These are phyloP conservation scores for Cheilosia vernalis DNA, from an alignment of 2,888 invertebrate species.

Conservation along the genomic window DNA sequence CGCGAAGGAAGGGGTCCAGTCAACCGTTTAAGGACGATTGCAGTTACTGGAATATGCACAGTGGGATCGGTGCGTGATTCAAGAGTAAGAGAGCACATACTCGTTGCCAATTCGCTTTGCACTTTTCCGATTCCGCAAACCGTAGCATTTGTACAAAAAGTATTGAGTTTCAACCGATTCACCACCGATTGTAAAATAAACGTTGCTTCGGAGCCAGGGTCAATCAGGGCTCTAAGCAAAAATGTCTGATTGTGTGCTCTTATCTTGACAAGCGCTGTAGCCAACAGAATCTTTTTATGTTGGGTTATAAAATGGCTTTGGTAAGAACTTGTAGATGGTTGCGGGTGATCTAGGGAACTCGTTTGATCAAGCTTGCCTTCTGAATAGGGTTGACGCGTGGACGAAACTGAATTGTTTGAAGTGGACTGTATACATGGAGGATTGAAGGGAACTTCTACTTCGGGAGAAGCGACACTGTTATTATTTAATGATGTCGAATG, in stretches of 20 bases:
- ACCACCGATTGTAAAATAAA: conserved; percentile 16
- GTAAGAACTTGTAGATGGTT: no score
- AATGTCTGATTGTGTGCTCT: conserved; percentile 6
- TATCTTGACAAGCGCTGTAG: conserved; percentile 20
- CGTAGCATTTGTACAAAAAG: background rate
- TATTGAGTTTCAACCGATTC: conserved; percentile 9
- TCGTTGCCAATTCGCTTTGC: background rate
- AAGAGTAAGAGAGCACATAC: conserved; percentile 10
- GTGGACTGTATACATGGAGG: no score
- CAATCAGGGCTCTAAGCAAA: conserved; percentile 17
- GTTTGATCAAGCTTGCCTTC: no score
- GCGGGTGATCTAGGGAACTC: no score
- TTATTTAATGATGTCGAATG: no score
- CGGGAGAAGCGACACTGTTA: no score
- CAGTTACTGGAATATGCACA: background rate
- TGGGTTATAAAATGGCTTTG: conserved; percentile 7
- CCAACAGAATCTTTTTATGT: conserved; percentile 17
- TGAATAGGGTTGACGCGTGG: no score
- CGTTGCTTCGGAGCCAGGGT: conserved; percentile 29
- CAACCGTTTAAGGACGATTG: conserved; percentile 13
- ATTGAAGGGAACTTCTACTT: no score
- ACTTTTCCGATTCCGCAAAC: background rate
- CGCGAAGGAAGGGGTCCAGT: conserved; percentile 33
- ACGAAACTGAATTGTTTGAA: no score
- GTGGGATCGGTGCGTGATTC: background rate